A percentile compares a stretch with the other conserved stretches of the same genome.
These are phyloP conservation scores for Fregata magnificens DNA, from an alignment of 2,113 vertebrate genomes.

Conservation along the genomic window DNA sequence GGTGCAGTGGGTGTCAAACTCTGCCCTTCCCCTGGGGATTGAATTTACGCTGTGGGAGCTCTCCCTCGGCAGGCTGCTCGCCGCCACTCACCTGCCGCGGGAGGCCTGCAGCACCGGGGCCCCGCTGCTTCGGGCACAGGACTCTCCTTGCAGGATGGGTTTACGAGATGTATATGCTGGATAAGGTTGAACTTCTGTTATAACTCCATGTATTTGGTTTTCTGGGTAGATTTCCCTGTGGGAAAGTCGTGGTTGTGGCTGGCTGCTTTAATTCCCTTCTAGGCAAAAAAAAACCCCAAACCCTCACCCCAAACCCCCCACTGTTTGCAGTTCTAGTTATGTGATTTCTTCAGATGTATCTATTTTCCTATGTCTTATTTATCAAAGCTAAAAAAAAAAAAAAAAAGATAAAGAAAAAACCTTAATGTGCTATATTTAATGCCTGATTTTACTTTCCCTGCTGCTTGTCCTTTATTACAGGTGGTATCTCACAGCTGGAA, in stretches of 20 bases:
- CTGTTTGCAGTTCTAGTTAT: not conserved
- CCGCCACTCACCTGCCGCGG: not conserved
- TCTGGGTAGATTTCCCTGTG: not conserved
- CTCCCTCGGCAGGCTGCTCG: too few relatives aligned
- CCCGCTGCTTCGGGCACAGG: not conserved
- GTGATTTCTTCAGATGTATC: not conserved
- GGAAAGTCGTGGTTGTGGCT: not conserved
- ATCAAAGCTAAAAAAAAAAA: not conserved
- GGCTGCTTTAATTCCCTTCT: not conserved
- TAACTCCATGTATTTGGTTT: not conserved
- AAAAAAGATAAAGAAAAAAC: not conserved
- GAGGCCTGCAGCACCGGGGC: not conserved
- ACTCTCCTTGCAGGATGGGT: too few relatives aligned
- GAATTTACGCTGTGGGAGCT: not conserved
- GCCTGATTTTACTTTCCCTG: not conserved
- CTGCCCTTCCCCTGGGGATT: too few relatives aligned
- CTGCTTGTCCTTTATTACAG: not conserved
- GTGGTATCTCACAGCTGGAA: not conserved
- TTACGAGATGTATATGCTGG: not conserved
- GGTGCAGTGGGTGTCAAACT: not conserved
- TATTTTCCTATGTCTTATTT: not conserved
- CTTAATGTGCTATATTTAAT: not conserved
- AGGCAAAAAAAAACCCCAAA: too few relatives aligned
- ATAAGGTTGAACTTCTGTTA: not conserved
- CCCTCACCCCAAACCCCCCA: accelerated